These are phyloP conservation scores for Xyrauchen texanus DNA, from an alignment of 2,113 vertebrate species.

Conservation along the genomic window DNA sequence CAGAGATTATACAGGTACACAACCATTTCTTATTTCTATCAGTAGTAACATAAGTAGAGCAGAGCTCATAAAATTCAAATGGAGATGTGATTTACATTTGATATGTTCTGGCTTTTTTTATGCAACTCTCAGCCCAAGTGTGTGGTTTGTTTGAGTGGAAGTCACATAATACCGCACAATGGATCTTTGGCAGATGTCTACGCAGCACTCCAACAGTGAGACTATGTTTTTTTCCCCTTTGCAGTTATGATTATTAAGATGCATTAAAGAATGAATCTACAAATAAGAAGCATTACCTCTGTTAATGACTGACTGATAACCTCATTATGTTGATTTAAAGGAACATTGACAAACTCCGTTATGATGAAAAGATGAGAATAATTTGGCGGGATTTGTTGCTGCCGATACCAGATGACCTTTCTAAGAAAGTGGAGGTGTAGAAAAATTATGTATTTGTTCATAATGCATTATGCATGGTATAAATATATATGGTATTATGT, in stretches of 20 bases:
- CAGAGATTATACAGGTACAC: conserved; percentile 54
- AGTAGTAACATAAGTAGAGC: neutral
- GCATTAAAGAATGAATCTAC: neutral
- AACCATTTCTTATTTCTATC: neutral
- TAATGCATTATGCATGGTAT: neutral
- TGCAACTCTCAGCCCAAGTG: conserved; percentile 57
- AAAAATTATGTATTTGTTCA: neutral
- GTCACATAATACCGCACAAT: conserved; percentile 50
- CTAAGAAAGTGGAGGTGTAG: conserved; percentile 70
- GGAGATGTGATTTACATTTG: neutral
- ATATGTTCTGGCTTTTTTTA: too few species aligned
- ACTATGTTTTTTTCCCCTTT: neutral
- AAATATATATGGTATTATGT: too few species aligned
- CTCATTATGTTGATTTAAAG: conserved; percentile 50
- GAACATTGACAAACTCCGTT: conserved; percentile 50
- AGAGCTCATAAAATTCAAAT: neutral
- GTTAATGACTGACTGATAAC: neutral
- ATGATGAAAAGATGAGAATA: conserved; percentile 57
- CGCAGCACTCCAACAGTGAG: conserved; percentile 47
- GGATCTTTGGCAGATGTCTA: conserved; percentile 51
- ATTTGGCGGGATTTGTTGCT: conserved; percentile 67
- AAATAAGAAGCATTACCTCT: neutral
- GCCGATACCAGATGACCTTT: conserved; percentile 67
- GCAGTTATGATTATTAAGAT: neutral
- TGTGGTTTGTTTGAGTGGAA: conserved; percentile 62